Evolutionary conservation across 2,113 vertebrate genomes (phyloP).

Genomic region (Gymnobelideus leadbeateri): DNA sequence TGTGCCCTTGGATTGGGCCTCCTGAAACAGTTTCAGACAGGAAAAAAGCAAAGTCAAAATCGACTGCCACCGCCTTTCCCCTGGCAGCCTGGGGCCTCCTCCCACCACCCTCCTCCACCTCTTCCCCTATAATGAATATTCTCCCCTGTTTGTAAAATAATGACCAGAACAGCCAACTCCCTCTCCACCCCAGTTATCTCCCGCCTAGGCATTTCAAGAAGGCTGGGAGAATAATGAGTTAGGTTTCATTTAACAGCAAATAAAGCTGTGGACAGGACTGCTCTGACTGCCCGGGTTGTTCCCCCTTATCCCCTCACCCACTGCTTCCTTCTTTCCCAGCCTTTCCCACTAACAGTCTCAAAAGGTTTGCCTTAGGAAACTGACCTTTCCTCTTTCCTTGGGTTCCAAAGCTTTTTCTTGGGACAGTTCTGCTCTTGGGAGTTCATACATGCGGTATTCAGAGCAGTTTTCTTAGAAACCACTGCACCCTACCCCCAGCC

Average conservation of each 20-base stretch:
- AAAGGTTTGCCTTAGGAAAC: neutral
- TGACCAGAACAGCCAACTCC: constrained; percentile 75
- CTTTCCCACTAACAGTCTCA: neutral
- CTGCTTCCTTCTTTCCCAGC: neutral
- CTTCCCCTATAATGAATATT: constrained; percentile 4
- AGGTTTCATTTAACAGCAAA: constrained; percentile 79
- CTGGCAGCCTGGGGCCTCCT: neutral
- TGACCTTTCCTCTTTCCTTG: constrained; percentile 53
- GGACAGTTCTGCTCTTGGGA: neutral
- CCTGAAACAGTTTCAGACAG: constrained; percentile 68
- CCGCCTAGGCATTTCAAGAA: constrained; percentile 71
- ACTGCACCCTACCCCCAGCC: neutral
- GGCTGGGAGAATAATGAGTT: constrained; percentile 71
- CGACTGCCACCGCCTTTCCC: neutral
- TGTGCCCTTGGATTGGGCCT: constrained; percentile 21
- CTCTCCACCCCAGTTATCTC: constrained; percentile 54
- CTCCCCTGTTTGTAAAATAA: constrained; percentile 60
- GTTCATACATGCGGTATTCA: neutral
- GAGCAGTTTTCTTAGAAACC: neutral
- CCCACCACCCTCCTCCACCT: neutral
- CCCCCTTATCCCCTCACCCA: neutral
- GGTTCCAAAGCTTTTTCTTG: constrained; percentile 4
- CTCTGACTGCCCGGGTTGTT: constrained; percentile 17
- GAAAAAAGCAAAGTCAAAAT: constrained; percentile 63
- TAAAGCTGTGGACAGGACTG: constrained; percentile 68